Conservation (phyloP, 30 jellyfish, hydroid and myxozoan species). For the Hydra vulgaris region DNA sequence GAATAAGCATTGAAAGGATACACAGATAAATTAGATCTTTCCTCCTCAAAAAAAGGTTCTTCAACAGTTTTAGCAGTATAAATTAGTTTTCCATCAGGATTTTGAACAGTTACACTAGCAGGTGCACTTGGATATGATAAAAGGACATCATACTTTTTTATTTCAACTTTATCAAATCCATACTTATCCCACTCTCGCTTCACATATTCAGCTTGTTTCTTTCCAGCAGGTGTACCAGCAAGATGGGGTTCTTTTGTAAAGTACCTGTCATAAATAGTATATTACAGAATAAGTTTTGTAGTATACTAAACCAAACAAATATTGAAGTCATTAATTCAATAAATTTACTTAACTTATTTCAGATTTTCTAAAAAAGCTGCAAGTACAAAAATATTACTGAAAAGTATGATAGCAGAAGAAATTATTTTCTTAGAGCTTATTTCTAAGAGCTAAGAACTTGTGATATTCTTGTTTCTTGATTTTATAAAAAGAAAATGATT, state of each 20-base stretch:
- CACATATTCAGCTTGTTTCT: neutral
- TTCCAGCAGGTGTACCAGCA: conserved; percentile 7
- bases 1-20: conserved; percentile 78
- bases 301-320: no score
- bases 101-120: conserved; percentile 36
- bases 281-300: no score
- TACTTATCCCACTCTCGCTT: conserved; percentile 15
- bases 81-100: conserved; percentile 13
- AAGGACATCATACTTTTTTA: conserved; percentile 46
- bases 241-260: conserved; percentile 25
- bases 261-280: conserved; percentile 1
- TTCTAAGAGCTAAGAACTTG: no score
- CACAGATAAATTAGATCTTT: conserved; percentile 32
- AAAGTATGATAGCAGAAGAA: no score
- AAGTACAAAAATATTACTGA: no score
- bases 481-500: no score
- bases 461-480: no score
- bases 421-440: no score
- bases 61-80: conserved; percentile 44
- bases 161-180: conserved; percentile 63
- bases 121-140: conserved; percentile 57
- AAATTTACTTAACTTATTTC: no score
- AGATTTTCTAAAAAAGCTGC: no score
- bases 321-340: no score
- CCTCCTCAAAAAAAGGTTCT: conserved; percentile 58